Percentiles rank a stretch among this genome's conserved stretches.
phyloP scores from a whole-genome alignment of 2,113 vertebrate genomes.

The Pseudorhombus dupliciocellatus region DNA sequence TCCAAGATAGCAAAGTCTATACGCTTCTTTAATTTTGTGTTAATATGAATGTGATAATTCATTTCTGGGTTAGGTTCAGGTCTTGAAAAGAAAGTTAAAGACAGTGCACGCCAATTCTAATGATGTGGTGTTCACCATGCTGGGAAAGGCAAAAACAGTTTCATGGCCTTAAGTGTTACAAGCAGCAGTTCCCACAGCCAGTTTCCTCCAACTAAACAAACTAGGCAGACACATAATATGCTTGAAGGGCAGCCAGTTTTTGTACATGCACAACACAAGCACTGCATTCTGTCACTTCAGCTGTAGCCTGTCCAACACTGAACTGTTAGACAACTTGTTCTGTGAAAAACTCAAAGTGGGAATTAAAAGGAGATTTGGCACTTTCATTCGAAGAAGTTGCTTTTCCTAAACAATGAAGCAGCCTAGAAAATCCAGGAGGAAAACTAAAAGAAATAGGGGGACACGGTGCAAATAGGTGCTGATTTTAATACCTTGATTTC shows the following conservation, averaged over 20 bases:
- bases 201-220: constrained; percentile 25
- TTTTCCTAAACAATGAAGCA: background rate
- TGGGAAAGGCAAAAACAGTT: background rate
- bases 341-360: background rate
- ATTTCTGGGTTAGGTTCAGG: background rate
- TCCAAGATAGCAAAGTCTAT: background rate
- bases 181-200: constrained; percentile 13
- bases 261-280: constrained; percentile 37
- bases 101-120: background rate
- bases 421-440: constrained; percentile 1
- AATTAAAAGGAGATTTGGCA: background rate
- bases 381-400: background rate
- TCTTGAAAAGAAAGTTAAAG: background rate
- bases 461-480: constrained; percentile 75
- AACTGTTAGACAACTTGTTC: constrained; percentile 18
- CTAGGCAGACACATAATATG: constrained; percentile 29
- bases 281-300: constrained; percentile 22
- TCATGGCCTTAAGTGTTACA: constrained; percentile 14
- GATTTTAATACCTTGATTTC: constrained; percentile 79
- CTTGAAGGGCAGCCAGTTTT: constrained; percentile 32
- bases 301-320: constrained; percentile 16
- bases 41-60: background rate
- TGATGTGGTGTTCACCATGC: background rate
- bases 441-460: constrained; percentile 56
- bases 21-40: background rate